phyloP scores from a whole-genome alignment of 2,888 invertebrate species.

The Chrysolina americana region DNA sequence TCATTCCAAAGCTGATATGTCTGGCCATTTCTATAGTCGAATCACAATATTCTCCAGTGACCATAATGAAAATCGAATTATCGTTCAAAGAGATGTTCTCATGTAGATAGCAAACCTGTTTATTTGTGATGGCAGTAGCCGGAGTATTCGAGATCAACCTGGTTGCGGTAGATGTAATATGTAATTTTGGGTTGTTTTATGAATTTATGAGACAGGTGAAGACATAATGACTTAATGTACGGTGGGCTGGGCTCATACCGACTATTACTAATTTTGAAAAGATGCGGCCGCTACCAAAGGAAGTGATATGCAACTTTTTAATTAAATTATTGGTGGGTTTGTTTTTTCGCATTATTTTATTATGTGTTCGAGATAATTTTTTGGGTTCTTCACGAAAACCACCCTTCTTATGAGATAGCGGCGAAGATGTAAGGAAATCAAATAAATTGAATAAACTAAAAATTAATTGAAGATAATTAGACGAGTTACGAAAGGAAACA shows the following conservation, averaged over 20 bases:
- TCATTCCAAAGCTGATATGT: too few relatives aligned
- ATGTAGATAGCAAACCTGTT: conserved; percentile 16
- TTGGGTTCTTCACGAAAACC: conserved; percentile 3
- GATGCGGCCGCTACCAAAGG: conserved; percentile 44
- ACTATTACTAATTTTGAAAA: conserved; percentile 35
- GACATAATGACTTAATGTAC: conserved; percentile 61
- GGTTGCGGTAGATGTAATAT: conserved; percentile 36
- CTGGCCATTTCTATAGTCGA: background rate
- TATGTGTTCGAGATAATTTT: conserved; percentile 1
- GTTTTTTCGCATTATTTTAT: conserved; percentile 20
- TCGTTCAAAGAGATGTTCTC: conserved; percentile 8
- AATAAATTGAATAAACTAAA: too few relatives aligned
- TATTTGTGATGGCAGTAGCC: conserved; percentile 16
- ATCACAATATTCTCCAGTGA: background rate
- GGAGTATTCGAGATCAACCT: background rate
- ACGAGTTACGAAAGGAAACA: too few relatives aligned
- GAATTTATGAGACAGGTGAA: conserved; percentile 61
- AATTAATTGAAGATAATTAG: too few relatives aligned
- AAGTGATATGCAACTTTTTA: conserved; percentile 46
- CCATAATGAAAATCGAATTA: conserved; percentile 8
- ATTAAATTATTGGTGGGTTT: conserved; percentile 42
- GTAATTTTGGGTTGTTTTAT: conserved; percentile 54
- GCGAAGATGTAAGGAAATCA: background rate
- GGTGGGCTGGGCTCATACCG: conserved; percentile 32
- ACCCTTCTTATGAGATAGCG: background rate